Conservation (phyloP, 2,888 invertebrate species). For the Unio pictorum region DNA sequence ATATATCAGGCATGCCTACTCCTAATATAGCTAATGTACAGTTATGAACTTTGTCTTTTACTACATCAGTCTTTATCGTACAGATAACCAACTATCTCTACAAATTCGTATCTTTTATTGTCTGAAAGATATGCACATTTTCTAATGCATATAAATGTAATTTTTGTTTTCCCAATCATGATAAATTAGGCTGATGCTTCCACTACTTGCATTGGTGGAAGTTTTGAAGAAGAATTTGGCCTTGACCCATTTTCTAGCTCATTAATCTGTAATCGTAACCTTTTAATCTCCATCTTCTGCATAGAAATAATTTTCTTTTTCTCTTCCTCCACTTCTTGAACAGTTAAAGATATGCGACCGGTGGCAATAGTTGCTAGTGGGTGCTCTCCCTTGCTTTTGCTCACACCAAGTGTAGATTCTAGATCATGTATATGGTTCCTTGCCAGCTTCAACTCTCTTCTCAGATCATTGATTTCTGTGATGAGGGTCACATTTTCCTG, state of each 20-base stretch:
- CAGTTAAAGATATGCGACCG: constrained; percentile 74
- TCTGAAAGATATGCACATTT: not conserved
- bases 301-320: constrained; percentile 71
- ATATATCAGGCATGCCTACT: too few relatives aligned
- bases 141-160: too few relatives aligned
- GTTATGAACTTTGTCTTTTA: too few relatives aligned
- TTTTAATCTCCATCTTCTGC: constrained; percentile 72
- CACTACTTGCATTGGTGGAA: constrained; percentile 39
- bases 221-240: constrained; percentile 38
- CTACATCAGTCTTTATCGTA: too few relatives aligned
- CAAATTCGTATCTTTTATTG: too few relatives aligned
- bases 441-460: constrained; percentile 79
- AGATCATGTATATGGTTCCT: constrained; percentile 79
- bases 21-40: too few relatives aligned
- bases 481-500: constrained; percentile 84
- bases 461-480: constrained; percentile 83
- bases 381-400: constrained; percentile 52
- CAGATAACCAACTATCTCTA: too few relatives aligned
- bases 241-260: constrained; percentile 48
- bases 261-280: constrained; percentile 60
- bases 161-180: too few relatives aligned
- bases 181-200: too few relatives aligned
- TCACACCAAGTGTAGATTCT: constrained; percentile 75
- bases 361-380: constrained; percentile 38
- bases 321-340: constrained; percentile 76